Percentiles rank a stretch among this genome's conserved stretches.
Evolutionary conservation across 2,797 vertebrate species (phyloP).

Genomic region (Pitangus sulphuratus): DNA sequence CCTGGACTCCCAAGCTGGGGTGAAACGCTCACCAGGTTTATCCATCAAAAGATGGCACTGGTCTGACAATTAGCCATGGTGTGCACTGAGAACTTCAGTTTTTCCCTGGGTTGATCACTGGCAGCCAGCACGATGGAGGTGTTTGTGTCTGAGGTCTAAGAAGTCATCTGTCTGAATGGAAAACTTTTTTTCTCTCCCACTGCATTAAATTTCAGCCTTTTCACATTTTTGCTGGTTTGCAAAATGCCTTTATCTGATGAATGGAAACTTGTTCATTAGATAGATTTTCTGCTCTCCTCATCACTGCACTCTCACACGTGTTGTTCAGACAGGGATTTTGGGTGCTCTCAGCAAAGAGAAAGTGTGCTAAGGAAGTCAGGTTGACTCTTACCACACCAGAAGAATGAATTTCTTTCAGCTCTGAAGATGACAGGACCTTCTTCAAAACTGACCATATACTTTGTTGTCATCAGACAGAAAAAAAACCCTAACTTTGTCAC

Average conservation of each 20-base stretch:
- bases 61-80: not conserved
- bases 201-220: not conserved
- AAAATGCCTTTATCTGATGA: not conserved
- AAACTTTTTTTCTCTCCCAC: not conserved
- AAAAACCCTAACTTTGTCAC: not conserved
- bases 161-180: not conserved
- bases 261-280: not conserved
- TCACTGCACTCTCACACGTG: not conserved
- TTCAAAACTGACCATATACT: not conserved
- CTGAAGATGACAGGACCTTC: not conserved
- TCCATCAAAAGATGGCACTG: not conserved
- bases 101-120: not conserved
- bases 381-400: not conserved
- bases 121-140: not conserved
- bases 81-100: not conserved
- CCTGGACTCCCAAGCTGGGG: not conserved
- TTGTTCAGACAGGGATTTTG: not conserved
- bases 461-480: not conserved
- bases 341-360: not conserved
- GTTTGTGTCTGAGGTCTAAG: not conserved
- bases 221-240: not conserved
- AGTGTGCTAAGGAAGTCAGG: not conserved
- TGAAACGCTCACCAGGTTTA: not conserved
- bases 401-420: not conserved
- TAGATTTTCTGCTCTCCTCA: not conserved